Evolutionary conservation across 2,113 vertebrate species (phyloP).

Genomic region (Myiopsitta monachus): DNA sequence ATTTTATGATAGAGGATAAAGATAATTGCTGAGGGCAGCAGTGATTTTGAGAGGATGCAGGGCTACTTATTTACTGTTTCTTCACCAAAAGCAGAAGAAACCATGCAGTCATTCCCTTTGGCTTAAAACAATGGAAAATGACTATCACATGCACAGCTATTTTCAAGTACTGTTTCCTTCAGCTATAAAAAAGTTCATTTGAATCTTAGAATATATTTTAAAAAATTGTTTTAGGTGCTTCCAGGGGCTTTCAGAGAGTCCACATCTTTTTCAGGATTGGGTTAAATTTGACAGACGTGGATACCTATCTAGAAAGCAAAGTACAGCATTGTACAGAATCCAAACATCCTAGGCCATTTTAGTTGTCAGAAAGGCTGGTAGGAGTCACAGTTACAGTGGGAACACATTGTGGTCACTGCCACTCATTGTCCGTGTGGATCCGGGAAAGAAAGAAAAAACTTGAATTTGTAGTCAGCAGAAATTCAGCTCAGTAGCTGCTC

Average conservation of each 20-base stretch:
- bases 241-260: neutral
- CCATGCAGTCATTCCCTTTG: neutral
- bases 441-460: neutral
- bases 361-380: neutral
- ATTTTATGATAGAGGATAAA: neutral
- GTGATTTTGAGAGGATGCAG: neutral
- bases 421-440: neutral
- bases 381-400: neutral
- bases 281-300: neutral
- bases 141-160: neutral
- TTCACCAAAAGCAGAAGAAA: neutral
- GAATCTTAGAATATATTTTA: neutral
- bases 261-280: neutral
- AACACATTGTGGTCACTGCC: neutral
- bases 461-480: neutral
- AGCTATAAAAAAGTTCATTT: neutral
- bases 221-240: neutral
- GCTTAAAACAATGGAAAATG: neutral
- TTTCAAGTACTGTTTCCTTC: neutral
- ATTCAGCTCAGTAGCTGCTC: neutral
- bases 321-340: neutral
- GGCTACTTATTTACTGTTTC: neutral
- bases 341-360: neutral
- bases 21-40: neutral
- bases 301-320: neutral